Conservation (phyloP, 2,113 vertebrate species). For the Pluvianellus socialis region DNA sequence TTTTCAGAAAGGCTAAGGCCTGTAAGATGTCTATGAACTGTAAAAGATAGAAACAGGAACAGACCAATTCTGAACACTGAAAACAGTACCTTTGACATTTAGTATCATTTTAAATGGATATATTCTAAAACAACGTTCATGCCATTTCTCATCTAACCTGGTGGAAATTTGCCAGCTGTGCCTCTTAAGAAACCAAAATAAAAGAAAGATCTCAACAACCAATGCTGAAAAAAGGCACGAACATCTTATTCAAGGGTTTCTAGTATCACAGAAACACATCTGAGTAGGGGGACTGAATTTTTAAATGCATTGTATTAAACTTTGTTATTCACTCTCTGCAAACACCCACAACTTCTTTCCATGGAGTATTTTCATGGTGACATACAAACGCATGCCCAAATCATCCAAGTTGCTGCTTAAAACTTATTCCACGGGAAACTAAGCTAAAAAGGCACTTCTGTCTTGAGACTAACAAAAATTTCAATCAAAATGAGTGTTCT, state of each 20-base stretch:
- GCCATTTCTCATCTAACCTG: background rate
- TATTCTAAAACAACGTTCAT: background rate
- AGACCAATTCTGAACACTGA: background rate
- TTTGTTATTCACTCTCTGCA: background rate
- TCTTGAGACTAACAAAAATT: background rate
- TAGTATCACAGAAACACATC: background rate
- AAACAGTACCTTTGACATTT: background rate
- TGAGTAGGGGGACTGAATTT: background rate
- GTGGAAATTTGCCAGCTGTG: background rate
- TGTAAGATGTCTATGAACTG: background rate
- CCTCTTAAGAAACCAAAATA: background rate
- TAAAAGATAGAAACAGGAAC: background rate
- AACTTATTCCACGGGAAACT: background rate
- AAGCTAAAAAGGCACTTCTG: background rate
- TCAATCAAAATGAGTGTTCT: background rate
- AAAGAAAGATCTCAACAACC: background rate
- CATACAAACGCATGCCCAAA: background rate
- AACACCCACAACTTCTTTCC: background rate
- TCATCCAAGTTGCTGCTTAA: background rate
- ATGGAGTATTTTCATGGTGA: background rate
- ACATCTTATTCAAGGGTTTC: background rate
- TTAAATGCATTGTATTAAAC: background rate
- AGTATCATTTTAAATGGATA: background rate
- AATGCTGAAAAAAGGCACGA: background rate
- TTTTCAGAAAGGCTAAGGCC: slow-evolving; percentile 8